Conservation (phyloP, 2,888 invertebrate genomes). For the Thelaira solivaga region DNA sequence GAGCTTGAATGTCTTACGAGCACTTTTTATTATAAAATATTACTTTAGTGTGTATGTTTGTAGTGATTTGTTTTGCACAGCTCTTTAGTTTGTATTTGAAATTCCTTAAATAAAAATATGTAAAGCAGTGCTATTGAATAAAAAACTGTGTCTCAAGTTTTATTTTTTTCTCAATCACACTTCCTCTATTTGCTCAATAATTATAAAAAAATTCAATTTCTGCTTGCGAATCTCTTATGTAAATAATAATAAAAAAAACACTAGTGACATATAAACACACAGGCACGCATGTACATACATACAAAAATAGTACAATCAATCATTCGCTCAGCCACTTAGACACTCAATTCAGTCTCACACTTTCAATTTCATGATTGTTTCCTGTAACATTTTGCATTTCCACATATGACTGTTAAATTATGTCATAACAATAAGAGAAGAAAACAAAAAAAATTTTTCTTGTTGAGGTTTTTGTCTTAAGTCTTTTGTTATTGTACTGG, state of each 20-base stretch:
- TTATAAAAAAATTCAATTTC: not conserved
- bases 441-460: not conserved
- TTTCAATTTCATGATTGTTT: constrained; percentile 40
- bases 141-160: too few relatives aligned
- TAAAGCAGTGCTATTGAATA: too few relatives aligned
- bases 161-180: not conserved
- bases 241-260: not conserved
- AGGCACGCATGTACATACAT: not conserved
- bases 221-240: not conserved
- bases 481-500: constrained; percentile 36
- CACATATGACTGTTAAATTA: constrained; percentile 4
- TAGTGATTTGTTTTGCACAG: too few relatives aligned
- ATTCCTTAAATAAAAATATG: too few relatives aligned
- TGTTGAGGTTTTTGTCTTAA: constrained; percentile 57
- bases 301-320: not conserved
- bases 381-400: constrained; percentile 18
- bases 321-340: not conserved
- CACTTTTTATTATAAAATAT: too few relatives aligned
- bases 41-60: too few relatives aligned
- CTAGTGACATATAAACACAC: constrained; percentile 27
- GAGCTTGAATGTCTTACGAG: too few relatives aligned
- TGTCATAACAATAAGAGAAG: constrained; percentile 4
- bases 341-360: constrained; percentile 1
- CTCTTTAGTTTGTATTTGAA: too few relatives aligned
- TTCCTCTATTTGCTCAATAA: constrained; percentile 13